Percentiles rank a stretch among this genome's conserved stretches.
phyloP scores from a whole-genome alignment of 1,140 invertebrate species.

The Dendrolimus kikuchii region DNA sequence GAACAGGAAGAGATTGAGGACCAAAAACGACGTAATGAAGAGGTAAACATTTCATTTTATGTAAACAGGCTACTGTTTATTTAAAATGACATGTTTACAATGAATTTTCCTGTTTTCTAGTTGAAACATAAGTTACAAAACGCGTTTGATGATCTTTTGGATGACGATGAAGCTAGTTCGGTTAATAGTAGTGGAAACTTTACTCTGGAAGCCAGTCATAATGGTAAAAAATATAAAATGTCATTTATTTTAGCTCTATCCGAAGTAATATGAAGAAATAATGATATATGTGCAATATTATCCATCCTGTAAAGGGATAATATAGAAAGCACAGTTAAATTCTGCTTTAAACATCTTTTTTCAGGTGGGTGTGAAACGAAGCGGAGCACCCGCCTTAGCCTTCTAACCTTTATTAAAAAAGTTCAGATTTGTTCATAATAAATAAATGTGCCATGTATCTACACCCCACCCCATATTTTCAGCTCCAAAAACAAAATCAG shows the following conservation, averaged over 20 bases:
- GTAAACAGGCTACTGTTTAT: conserved; percentile 2
- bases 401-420: no score
- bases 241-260: no score
- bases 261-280: no score
- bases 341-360: no score
- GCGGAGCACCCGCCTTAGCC: no score
- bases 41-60: conserved; percentile 47
- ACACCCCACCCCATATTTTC: no score
- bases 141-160: conserved; percentile 73
- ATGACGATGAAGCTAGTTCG: conserved; percentile 73
- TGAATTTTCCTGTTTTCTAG: conserved; percentile 40
- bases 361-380: no score
- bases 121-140: conserved; percentile 70
- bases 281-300: no score
- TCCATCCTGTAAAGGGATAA: no score
- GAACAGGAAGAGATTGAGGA: conserved; percentile 74
- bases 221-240: conserved; percentile 29
- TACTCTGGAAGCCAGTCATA: conserved; percentile 44
- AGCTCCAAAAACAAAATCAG: conserved; percentile 28
- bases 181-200: conserved; percentile 68
- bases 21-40: conserved; percentile 71
- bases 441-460: no score
- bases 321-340: no score
- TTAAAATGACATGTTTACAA: background rate
- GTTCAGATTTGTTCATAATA: no score